Conservation (phyloP, 2,797 vertebrate genomes). For the Melanotaenia maccullochi region DNA sequence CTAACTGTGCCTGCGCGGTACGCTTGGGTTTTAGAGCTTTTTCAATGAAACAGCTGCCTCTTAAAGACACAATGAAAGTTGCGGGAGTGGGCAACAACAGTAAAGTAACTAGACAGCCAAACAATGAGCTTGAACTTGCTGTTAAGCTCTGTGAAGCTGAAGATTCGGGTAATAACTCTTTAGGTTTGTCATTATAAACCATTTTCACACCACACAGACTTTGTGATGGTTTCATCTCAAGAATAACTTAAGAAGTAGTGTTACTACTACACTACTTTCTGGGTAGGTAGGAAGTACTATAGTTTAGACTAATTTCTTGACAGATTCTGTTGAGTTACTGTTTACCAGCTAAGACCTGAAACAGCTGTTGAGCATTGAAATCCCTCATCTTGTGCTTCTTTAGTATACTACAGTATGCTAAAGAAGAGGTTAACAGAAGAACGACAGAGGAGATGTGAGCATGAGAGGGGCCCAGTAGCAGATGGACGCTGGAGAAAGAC, state of each 20-base stretch:
- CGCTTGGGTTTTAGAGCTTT: background rate
- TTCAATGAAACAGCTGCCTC: background rate
- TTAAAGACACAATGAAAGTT: background rate
- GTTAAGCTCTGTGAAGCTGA: constrained; percentile 2
- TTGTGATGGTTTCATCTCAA: too few species aligned
- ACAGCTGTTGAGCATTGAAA: background rate
- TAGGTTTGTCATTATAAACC: background rate
- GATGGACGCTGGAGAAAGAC: constrained; percentile 77
- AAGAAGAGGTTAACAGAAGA: background rate
- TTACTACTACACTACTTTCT: too few species aligned
- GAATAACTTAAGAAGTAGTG: too few species aligned
- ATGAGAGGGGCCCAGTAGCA: constrained; percentile 66
- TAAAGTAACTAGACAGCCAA: constrained; percentile 10
- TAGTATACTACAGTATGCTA: too few species aligned
- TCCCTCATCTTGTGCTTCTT: background rate
- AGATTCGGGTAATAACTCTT: constrained; percentile 1
- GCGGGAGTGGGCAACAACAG: constrained; percentile 1
- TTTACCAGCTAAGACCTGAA: too few species aligned
- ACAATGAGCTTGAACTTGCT: background rate
- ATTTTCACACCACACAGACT: background rate
- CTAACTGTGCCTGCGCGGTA: background rate
- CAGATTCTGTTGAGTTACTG: too few species aligned
- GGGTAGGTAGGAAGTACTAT: too few species aligned
- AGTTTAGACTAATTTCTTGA: too few species aligned
- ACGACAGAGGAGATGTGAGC: constrained; percentile 18